Evolutionary conservation across 2,888 invertebrate genomes (phyloP).

Genomic region (Cataglyphis livida): DNA sequence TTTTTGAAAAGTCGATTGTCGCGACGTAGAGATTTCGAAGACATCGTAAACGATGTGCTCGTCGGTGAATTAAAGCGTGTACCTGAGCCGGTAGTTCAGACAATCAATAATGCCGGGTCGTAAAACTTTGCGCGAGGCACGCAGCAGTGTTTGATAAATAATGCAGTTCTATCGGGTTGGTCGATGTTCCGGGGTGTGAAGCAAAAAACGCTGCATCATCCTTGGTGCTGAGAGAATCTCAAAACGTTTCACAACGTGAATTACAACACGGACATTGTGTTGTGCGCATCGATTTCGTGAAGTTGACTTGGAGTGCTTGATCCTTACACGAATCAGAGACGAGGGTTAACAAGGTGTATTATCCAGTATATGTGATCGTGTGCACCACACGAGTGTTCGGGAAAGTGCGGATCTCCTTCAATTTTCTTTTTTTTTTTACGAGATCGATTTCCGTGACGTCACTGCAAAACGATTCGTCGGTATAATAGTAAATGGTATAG

Average conservation of each 20-base stretch:
- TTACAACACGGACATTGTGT: constrained; percentile 10
- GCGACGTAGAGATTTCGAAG: background rate
- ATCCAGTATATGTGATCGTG: constrained; percentile 22
- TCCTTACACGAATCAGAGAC: background rate
- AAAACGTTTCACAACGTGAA: background rate
- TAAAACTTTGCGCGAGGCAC: constrained; percentile 56
- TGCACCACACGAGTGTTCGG: background rate
- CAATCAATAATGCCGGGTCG: constrained; percentile 66
- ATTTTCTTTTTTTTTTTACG: background rate
- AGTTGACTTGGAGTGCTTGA: background rate
- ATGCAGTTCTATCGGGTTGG: constrained; percentile 50
- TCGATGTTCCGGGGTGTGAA: constrained; percentile 28
- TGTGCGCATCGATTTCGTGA: constrained; percentile 11
- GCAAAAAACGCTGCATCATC: constrained; percentile 29
- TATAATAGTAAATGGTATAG: constrained; percentile 17
- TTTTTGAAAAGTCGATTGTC: constrained; percentile 1
- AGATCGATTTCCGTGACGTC: background rate
- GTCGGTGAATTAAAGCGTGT: constrained; percentile 37
- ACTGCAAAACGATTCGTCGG: constrained; percentile 12
- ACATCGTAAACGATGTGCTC: background rate
- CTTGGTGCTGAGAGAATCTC: constrained; percentile 8
- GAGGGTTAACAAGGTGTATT: constrained; percentile 21
- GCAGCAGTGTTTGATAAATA: constrained; percentile 63
- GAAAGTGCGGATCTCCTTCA: constrained; percentile 14
- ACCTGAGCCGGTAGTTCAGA: constrained; percentile 27